These are phyloP conservation scores for Tribolium madens DNA, from an alignment of 1,140 invertebrate genomes.

Conservation along the genomic window DNA sequence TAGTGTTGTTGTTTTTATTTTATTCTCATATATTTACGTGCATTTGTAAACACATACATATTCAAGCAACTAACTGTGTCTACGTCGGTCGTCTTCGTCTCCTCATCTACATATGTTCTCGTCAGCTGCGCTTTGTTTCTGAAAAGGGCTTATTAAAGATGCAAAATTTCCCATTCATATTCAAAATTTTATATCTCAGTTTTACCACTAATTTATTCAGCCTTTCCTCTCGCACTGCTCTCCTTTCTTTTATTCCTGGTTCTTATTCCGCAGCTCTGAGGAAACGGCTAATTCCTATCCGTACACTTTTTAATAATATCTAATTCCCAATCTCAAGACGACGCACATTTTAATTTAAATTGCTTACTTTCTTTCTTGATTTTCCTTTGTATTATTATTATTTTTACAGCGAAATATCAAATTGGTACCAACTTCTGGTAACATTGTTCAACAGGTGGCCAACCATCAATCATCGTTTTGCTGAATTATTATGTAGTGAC, in stretches of 20 bases:
- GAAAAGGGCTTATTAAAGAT: conserved; percentile 79
- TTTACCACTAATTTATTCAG: conserved; percentile 77
- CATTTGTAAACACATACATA: conserved; percentile 46
- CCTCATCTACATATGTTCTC: conserved; percentile 77
- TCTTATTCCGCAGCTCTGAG: conserved; percentile 48
- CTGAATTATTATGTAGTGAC: conserved; percentile 18
- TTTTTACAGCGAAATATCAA: background rate
- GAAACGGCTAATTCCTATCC: conserved; percentile 62
- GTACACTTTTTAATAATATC: conserved; percentile 63
- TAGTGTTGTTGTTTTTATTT: background rate
- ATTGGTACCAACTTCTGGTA: background rate
- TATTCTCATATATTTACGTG: conserved; percentile 18
- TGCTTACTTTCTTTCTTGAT: conserved; percentile 47
- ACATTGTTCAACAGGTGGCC: conserved; percentile 19
- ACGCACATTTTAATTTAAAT: conserved; percentile 62
- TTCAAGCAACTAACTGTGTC: conserved; percentile 41
- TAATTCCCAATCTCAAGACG: conserved; percentile 61
- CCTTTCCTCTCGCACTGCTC: conserved; percentile 62
- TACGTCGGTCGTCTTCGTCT: conserved; percentile 52
- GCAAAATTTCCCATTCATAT: conserved; percentile 89
- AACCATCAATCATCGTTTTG: conserved; percentile 19
- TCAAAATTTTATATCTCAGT: conserved; percentile 87
- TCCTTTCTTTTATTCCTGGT: conserved; percentile 58
- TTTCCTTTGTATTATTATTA: conserved; percentile 24
- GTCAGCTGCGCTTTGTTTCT: conserved; percentile 75